A percentile compares a stretch with the other conserved stretches of the same genome.
Evolutionary conservation across 2,888 invertebrate species (phyloP).

Genomic region (Hartigia nigra): DNA sequence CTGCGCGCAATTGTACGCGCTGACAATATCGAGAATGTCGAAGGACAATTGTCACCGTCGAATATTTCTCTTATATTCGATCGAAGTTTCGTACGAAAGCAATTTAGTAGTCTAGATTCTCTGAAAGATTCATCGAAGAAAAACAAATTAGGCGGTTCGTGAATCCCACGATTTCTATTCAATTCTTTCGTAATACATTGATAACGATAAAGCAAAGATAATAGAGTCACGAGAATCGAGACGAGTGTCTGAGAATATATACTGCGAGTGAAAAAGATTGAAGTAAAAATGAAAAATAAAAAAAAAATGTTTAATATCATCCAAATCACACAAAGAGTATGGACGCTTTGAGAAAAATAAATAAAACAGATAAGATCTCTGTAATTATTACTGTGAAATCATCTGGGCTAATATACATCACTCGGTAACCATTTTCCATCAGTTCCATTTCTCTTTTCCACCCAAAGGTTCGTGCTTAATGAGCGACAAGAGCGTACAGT

Average conservation of each 20-base stretch:
- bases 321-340: too few relatives aligned
- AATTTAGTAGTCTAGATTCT: not conserved
- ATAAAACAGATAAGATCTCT: not conserved
- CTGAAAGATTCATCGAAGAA: not conserved
- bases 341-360: too few relatives aligned
- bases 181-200: too few relatives aligned
- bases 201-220: not conserved
- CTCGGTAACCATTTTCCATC: not conserved
- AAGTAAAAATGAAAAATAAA: not conserved
- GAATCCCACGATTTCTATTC: too few relatives aligned
- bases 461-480: not conserved
- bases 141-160: not conserved
- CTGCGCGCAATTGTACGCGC: too few relatives aligned
- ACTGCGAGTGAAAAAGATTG: not conserved
- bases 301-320: too few relatives aligned
- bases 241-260: not conserved
- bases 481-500: not conserved
- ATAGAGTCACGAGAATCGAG: not conserved
- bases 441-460: too few relatives aligned
- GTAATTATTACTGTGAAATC: not conserved
- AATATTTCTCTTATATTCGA: too few relatives aligned
- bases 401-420: not conserved
- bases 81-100: not conserved
- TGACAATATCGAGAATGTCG: not conserved
- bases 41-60: not conserved